phyloP scores from a whole-genome alignment of 2,113 vertebrate species.

The Sciurus niger region DNA sequence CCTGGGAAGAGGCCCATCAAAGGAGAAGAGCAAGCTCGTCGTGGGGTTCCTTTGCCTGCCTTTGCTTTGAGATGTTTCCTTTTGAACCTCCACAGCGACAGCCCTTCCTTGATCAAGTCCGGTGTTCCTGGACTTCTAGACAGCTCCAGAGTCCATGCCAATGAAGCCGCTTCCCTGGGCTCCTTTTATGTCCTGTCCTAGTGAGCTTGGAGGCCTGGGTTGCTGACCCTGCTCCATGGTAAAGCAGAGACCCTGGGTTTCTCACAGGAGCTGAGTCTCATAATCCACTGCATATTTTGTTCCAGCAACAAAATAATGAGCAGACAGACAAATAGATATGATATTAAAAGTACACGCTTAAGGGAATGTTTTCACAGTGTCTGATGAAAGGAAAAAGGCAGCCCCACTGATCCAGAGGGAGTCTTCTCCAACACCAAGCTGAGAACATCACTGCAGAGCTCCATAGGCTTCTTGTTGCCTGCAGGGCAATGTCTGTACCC shows the following conservation, averaged over 20 bases:
- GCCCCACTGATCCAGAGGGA: background rate
- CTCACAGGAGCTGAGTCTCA: constrained; percentile 18
- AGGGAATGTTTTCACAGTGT: constrained; percentile 82
- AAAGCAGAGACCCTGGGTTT: background rate
- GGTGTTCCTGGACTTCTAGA: constrained; percentile 49
- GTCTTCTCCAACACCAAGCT: background rate
- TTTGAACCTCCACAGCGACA: constrained; percentile 73
- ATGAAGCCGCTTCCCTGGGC: background rate
- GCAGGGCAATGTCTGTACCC: background rate
- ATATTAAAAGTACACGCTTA: background rate
- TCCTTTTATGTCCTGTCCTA: background rate
- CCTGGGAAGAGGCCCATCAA: background rate
- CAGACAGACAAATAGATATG: constrained; percentile 64
- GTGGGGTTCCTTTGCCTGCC: constrained; percentile 14
- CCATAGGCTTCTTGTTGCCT: background rate
- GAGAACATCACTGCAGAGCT: background rate
- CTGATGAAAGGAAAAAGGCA: constrained; percentile 72
- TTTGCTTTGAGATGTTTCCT: constrained; percentile 72
- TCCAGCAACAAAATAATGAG: constrained; percentile 74
- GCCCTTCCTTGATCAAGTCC: constrained; percentile 65
- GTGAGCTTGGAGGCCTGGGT: background rate
- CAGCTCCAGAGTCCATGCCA: background rate
- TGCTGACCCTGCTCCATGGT: background rate
- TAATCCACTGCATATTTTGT: constrained; percentile 50
- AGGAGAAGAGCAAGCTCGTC: background rate